A percentile compares a stretch with the other conserved stretches of the same genome.
phyloP scores from a whole-genome alignment of 1,140 invertebrate genomes.

The Drosophila navojoa region DNA sequence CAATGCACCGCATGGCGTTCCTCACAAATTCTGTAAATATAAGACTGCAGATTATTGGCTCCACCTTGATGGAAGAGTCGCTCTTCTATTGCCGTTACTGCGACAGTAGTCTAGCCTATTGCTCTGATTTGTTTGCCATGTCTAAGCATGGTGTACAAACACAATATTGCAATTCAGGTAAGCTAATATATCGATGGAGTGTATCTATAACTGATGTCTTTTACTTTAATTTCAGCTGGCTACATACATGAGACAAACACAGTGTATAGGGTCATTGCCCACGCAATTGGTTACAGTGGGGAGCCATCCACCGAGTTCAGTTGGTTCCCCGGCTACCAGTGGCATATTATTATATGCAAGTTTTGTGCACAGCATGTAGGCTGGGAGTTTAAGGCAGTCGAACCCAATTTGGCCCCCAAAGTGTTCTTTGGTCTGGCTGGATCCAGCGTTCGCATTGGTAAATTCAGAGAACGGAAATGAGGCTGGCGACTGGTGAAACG shows the following conservation, averaged over 20 bases:
- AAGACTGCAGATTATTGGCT: conserved; percentile 87
- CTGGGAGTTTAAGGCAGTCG: conserved; percentile 90
- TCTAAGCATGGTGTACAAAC: conserved; percentile 91
- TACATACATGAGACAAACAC: conserved; percentile 93
- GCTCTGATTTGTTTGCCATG: conserved; percentile 91
- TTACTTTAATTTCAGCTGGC: conserved; percentile 85
- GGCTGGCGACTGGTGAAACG: conserved; percentile 64
- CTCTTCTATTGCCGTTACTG: conserved; percentile 87
- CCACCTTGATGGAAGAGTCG: conserved; percentile 85
- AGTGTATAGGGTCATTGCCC: conserved; percentile 85
- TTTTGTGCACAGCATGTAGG: conserved; percentile 89
- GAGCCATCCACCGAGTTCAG: conserved; percentile 88
- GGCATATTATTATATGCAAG: conserved; percentile 90
- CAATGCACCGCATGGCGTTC: conserved; percentile 88
- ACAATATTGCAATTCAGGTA: conserved; percentile 91
- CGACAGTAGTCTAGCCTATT: conserved; percentile 88
- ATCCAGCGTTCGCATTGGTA: conserved; percentile 72
- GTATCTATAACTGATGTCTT: not conserved
- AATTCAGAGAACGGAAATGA: conserved; percentile 67
- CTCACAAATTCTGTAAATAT: conserved; percentile 87
- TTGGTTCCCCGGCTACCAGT: conserved; percentile 95
- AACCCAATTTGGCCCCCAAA: conserved; percentile 86
- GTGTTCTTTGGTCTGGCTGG: conserved; percentile 90
- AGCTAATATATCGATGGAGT: not conserved
- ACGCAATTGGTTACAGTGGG: conserved; percentile 86